Conservation (phyloP, 2,888 invertebrate genomes). For the Rhogogaster chlorosoma region DNA sequence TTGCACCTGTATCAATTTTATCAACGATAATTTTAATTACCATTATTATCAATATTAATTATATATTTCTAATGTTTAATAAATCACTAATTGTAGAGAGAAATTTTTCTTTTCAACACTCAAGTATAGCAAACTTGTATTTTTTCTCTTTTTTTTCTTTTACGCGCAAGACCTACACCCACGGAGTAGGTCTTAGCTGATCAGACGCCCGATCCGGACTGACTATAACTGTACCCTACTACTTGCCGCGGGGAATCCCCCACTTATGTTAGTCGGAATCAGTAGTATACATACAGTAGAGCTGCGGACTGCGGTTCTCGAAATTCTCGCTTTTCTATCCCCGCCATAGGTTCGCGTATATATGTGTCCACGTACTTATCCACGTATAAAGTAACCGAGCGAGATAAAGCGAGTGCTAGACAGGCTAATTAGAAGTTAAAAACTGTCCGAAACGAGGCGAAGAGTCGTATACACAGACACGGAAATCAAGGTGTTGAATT, state of each 20-base stretch:
- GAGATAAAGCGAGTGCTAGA: no score
- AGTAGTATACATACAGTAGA: background rate
- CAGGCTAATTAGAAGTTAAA: no score
- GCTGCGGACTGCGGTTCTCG: background rate
- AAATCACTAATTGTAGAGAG: no score
- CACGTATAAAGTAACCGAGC: background rate
- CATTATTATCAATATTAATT: background rate
- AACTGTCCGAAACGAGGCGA: no score
- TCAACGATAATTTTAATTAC: background rate
- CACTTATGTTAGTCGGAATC: background rate
- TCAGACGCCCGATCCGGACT: constrained; percentile 77
- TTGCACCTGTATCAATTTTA: background rate
- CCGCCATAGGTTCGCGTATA: background rate
- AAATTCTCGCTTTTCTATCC: constrained; percentile 5
- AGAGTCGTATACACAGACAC: no score
- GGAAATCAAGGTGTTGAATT: no score
- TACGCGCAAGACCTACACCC: constrained; percentile 53
- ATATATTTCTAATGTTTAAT: background rate
- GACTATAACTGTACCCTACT: constrained; percentile 78
- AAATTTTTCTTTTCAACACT: background rate
- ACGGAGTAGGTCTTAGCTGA: constrained; percentile 71
- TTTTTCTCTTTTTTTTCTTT: background rate
- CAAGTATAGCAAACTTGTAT: background rate
- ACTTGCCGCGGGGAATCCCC: constrained; percentile 72
- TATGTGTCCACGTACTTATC: background rate